Evolutionary conservation across 2,888 invertebrate species (phyloP), one percentile per base, ranked within the genome.

Genomic region (Calameuta idolon): DNA sequence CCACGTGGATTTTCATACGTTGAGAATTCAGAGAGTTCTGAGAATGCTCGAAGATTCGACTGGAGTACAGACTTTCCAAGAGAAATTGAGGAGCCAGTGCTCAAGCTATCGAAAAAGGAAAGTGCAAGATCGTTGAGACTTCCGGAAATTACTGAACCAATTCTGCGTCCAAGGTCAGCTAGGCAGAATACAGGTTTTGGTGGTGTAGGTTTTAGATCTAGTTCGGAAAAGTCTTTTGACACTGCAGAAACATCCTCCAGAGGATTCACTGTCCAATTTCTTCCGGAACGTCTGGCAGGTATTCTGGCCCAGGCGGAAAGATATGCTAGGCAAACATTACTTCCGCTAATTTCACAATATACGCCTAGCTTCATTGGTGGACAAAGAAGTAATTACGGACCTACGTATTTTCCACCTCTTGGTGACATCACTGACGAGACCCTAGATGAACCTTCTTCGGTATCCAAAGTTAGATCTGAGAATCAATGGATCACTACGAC

Each of bases 221-320:
- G 9, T 0, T 33, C 33, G 33, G 71, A 71, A 12, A 92, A 90
- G 84, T 93, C 90, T 84, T 92, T 91, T 81, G 92, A 81, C 83
- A 85, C 3, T 86, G 88, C 77, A 76, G 76, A 71, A 79, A 81
- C 86, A 0, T 82, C 88, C 75, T 90, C 75, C 89, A 84, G 92
- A 88, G 83, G 91, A 79, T 87, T 92, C 86, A 96, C 95, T 0
- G 96, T 97, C 0, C 97, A 97, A 89, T 94, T 96, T 87, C 92
- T 97, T 73, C 97, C 97, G 0, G 95, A 96, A 82, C 93, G 96
- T 55, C 91, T 97, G 2, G 96, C 96, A 0, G 95, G 95, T 5
- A 94, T 97, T 90, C 94, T 97, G 74, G 95, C 96, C 69, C 94
- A 96, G 84, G 97, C 97, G 0, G 97, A 97, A 87, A 93, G 95